Evolutionary conservation across 2,888 invertebrate species (phyloP), one percentile per base, ranked within the genome.

Genomic region (Alviniconcha strummeri): DNA sequence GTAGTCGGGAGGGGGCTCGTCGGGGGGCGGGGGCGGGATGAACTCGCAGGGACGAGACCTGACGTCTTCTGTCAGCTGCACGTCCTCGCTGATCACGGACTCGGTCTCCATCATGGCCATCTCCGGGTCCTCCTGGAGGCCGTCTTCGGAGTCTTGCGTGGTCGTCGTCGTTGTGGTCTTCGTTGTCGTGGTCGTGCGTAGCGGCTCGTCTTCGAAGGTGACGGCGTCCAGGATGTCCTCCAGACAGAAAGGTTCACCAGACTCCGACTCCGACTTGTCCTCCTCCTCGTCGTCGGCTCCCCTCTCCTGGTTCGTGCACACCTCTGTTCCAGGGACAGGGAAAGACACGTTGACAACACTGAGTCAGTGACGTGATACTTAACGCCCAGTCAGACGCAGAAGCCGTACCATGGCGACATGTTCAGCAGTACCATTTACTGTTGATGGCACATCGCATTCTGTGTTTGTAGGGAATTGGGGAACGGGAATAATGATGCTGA

Each of bases 1-100:
- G 67, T 91, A 90, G 0, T 85, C 88, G 1, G 90, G 90, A 5
- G 90, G 89, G 6, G 89, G 89, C 85, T 91, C 96, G 92, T 75
- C 83, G 56, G 91, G 92, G 17, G 90, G 91, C 13, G 91, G 92
- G 5, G 92, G 92, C 11, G 92, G 90, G 64, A 91, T 83, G 84
- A 91, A 90, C 64, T 88, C 86, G 76, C 90, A 90, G 0, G 90
- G 91, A 64, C 89, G 87, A n/a, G 74, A 72, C 52, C 69, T 83
- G 60, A 84, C 54, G n/a, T 81, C 57, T 9, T 81, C 79, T 11
- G 77, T 71, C 64, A 84, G 56, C 84, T 86, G 79, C 6, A 81
- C 57, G 75, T 90, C 89, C 82, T 91, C 91, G 80, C 89, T 89
- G 67, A 86, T 83, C 7, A 91, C 87, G 0, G 90, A 90, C 1